Base-by-base conservation (phyloP, 2,888 invertebrate genomes). In the Podotricha telesiphe region DNA sequence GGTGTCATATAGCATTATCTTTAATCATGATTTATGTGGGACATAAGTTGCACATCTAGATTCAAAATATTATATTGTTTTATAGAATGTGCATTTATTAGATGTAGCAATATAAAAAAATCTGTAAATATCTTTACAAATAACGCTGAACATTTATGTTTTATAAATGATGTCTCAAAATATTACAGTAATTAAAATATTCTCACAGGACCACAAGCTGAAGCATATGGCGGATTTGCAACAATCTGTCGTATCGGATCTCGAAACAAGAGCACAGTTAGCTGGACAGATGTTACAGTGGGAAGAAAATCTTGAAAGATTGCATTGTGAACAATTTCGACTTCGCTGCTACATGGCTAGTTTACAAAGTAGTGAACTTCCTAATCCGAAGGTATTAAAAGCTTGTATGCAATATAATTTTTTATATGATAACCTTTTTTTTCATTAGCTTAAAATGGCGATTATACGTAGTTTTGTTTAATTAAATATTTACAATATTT, bases 181-280 rank as follows among this genome's bases (percentile, higher is more conserved):
- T 0, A 47, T 37, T 20, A 65, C 8, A 34, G 11, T 40, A 50
- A 50, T 2, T 11, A 55, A 50, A 51, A n/a, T 19, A 62, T 72
- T 59, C 67, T 28, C 56, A 69, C 93, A 99, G 99, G 99, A 99
- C 93, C 97, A 98, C 85, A 99, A 99, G 89, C 94, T 99, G 92
- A 98, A 98, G 87, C 98, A 99, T 86, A 99, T 99, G 99, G 98
- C 99, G n/a, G 99, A 99, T 88, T 94, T 99, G 81, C 99, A 99
- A 89, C 96, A 98, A 90, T 97, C 98, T n/a, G 98, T 99, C 67
- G 98, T 98, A 40, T 96, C 97, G 62, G 99, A 99, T 87, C 96
- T 97, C 61, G 98, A 98, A 80, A 97, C 97, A 72, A 96, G 98
- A 70, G 97, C 97, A 82, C 98, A 98, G 89, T 96, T 99, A 76